Conservation (phyloP, 2,113 vertebrate species). For the Bagarius yarrelli region DNA sequence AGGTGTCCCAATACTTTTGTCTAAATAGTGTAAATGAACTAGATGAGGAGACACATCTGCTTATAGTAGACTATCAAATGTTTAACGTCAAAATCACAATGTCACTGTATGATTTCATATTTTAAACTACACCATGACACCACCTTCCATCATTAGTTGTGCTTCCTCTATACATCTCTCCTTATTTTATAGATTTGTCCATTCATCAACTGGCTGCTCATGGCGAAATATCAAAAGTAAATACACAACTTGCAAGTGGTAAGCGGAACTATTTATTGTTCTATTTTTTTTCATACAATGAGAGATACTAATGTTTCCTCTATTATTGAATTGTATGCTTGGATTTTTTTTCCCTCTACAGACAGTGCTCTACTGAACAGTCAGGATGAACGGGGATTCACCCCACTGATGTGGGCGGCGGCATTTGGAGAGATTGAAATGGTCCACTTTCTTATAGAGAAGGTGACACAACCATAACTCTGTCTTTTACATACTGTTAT, state of each 20-base stretch:
- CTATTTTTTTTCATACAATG: background rate
- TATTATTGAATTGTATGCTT: background rate
- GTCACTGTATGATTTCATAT: too few relatives aligned
- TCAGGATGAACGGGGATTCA: conserved; percentile 88
- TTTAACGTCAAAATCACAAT: too few relatives aligned
- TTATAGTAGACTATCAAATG: too few relatives aligned
- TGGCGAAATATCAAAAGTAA: conserved; percentile 85
- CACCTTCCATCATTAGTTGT: background rate
- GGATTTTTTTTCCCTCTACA: conserved; percentile 54
- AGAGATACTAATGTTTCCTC: background rate
- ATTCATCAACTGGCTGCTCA: conserved; percentile 94
- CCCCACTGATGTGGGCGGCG: conserved; percentile 93
- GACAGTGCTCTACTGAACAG: conserved; percentile 83
- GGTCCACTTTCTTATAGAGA: conserved; percentile 86
- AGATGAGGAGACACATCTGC: too few relatives aligned
- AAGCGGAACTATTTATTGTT: background rate
- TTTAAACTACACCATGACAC: background rate
- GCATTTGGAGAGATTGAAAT: conserved; percentile 91
- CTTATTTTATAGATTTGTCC: conserved; percentile 76
- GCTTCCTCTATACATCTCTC: background rate
- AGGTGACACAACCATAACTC: conserved; percentile 69
- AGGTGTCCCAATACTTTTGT: too few relatives aligned
- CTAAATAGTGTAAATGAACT: too few relatives aligned
- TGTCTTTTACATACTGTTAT: too few relatives aligned
- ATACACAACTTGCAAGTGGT: conserved; percentile 83